phyloP scores from a whole-genome alignment of 1,140 invertebrate species.

The Nixonia krombeini region DNA sequence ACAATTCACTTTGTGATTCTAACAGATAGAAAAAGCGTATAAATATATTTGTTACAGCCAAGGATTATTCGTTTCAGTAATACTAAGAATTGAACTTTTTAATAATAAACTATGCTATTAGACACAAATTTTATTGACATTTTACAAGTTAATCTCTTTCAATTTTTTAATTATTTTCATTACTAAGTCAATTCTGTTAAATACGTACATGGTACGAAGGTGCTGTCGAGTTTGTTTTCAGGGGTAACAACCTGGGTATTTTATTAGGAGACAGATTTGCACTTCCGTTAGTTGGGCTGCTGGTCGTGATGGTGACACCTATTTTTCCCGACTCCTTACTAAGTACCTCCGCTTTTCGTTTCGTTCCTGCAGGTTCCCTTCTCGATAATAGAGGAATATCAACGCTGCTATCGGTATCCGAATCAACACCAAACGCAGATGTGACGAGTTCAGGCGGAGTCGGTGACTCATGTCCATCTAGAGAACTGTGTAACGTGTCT shows the following conservation, averaged over 20 bases:
- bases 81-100: no score
- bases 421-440: slow-evolving; percentile 73
- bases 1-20: slow-evolving; percentile 69
- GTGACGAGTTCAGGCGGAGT: slow-evolving; percentile 56
- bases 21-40: slow-evolving; percentile 14
- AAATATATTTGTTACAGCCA: background rate
- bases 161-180: no score
- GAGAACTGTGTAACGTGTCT: slow-evolving; percentile 70
- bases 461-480: slow-evolving; percentile 66
- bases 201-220: slow-evolving; percentile 64
- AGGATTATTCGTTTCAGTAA: no score
- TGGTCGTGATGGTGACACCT: slow-evolving; percentile 88
- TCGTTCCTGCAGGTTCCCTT: slow-evolving; percentile 75
- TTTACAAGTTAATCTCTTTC: no score
- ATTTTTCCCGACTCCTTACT: slow-evolving; percentile 90
- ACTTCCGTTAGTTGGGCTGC: slow-evolving; percentile 75
- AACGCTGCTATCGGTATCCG: slow-evolving; percentile 75
- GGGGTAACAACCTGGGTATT: slow-evolving; percentile 67
- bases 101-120: no score
- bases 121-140: no score
- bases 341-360: slow-evolving; percentile 87
- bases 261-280: slow-evolving; percentile 73
- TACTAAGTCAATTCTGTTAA: no score
- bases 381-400: slow-evolving; percentile 70
- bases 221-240: slow-evolving; percentile 60